phyloP scores from a whole-genome alignment of 1,140 invertebrate genomes.

The Manduca sexta region DNA sequence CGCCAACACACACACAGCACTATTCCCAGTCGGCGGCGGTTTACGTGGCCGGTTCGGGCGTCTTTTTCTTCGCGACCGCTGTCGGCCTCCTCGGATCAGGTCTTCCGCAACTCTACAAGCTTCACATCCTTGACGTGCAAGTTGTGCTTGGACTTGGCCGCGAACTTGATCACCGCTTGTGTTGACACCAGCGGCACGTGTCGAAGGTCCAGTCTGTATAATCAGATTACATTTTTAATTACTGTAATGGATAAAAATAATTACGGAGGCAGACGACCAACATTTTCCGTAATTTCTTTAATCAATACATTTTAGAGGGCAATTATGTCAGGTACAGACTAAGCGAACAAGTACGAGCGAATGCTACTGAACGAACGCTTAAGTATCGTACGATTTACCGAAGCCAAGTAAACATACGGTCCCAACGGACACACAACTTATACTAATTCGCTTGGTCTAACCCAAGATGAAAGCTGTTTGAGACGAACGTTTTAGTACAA shows the following conservation, averaged over 20 bases:
- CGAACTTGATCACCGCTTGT: constrained; percentile 86
- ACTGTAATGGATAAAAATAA: background rate
- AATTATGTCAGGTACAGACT: too few species aligned
- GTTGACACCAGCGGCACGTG: constrained; percentile 85
- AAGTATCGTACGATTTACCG: too few species aligned
- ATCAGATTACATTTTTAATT: background rate
- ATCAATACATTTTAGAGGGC: too few species aligned
- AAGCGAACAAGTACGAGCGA: too few species aligned
- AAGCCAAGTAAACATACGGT: background rate
- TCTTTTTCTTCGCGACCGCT: constrained; percentile 9
- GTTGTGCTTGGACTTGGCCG: constrained; percentile 82
- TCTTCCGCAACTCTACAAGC: constrained; percentile 76
- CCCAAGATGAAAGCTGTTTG: background rate
- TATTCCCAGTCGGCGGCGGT: background rate
- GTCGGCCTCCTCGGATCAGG: constrained; percentile 46
- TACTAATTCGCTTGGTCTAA: too few species aligned
- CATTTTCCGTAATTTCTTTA: too few species aligned
- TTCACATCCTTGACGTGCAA: constrained; percentile 84
- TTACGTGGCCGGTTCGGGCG: background rate
- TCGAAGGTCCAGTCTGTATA: constrained; percentile 79
- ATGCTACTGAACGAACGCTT: too few species aligned
- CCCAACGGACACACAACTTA: background rate
- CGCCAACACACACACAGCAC: too few species aligned
- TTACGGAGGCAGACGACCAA: too few species aligned
- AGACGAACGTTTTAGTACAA: background rate